These are phyloP conservation scores for Harpagoxenus sublaevis DNA, from an alignment of 2,888 invertebrate genomes.

Conservation along the genomic window DNA sequence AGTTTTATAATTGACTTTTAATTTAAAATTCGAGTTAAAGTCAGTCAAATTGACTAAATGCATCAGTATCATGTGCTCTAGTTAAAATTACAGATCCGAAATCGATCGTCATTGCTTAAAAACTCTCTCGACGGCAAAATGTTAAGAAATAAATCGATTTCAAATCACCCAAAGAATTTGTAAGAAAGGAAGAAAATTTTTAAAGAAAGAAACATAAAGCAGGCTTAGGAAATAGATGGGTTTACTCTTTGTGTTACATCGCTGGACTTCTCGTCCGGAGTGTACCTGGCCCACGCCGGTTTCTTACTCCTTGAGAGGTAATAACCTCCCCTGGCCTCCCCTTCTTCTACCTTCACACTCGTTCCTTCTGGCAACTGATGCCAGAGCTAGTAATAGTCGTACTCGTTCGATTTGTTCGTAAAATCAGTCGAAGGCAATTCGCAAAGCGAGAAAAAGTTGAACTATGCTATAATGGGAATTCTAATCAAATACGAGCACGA, in stretches of 20 bases:
- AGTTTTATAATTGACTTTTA: background rate
- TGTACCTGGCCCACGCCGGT: conserved; percentile 75
- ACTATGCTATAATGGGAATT: conserved; percentile 64
- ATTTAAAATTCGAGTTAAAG: background rate
- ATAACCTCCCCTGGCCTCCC: conserved; percentile 70
- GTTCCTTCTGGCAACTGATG: conserved; percentile 76
- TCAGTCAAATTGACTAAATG: background rate
- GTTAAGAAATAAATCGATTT: background rate
- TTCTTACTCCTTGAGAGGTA: conserved; percentile 76
- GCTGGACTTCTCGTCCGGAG: conserved; percentile 75
- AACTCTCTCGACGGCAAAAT: background rate
- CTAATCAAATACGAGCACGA: conserved; percentile 58
- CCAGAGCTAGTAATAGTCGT: conserved; percentile 68
- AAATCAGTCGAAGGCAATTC: conserved; percentile 39
- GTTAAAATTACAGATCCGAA: background rate
- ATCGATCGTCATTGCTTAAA: background rate
- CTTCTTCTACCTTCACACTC: conserved; percentile 74
- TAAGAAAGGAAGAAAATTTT: no score
- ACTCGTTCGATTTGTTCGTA: conserved; percentile 22
- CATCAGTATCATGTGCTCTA: background rate
- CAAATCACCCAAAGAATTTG: background rate
- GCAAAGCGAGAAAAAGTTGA: conserved; percentile 24
- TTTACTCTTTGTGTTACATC: conserved; percentile 5
- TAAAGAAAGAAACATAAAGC: background rate
- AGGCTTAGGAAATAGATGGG: background rate